phyloP scores from a whole-genome alignment of 2,113 vertebrate genomes.

The Sylvilagus bachmani region DNA sequence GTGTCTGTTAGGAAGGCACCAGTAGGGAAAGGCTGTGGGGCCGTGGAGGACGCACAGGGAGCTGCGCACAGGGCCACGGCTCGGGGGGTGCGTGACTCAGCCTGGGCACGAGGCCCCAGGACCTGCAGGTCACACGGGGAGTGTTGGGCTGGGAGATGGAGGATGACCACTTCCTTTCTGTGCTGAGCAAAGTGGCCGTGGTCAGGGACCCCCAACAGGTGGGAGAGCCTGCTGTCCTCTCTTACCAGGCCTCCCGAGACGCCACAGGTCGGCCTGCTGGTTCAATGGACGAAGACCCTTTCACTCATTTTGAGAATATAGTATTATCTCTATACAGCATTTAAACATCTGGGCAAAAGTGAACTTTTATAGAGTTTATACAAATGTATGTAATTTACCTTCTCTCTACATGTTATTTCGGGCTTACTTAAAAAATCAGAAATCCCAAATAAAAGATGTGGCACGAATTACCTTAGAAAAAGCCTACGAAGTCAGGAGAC shows the following conservation, averaged over 20 bases:
- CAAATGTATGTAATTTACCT: constrained; percentile 43
- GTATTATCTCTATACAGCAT: not conserved
- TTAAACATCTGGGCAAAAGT: not conserved
- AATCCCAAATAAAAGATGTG: constrained; percentile 47
- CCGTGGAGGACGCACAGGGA: not conserved
- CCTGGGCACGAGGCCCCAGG: too few relatives aligned
- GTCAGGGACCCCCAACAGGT: too few relatives aligned
- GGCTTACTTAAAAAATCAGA: constrained; percentile 2
- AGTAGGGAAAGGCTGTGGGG: not conserved
- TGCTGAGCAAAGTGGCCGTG: too few relatives aligned
- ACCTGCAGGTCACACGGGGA: too few relatives aligned
- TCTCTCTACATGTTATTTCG: not conserved
- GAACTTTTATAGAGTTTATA: constrained; percentile 52
- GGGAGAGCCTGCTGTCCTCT: too few relatives aligned
- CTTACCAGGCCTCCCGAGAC: too few relatives aligned
- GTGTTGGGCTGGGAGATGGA: accelerated
- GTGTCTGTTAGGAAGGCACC: not conserved
- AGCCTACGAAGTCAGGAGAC: constrained; percentile 47
- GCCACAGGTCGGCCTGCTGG: not conserved
- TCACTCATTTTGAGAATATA: not conserved
- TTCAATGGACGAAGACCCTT: not conserved
- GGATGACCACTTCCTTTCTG: not conserved
- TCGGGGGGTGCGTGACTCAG: too few relatives aligned
- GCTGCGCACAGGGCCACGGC: not conserved
- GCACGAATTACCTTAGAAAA: not conserved